These are phyloP conservation scores for Troilus luridus DNA, from an alignment of 2,888 invertebrate genomes.

Conservation along the genomic window DNA sequence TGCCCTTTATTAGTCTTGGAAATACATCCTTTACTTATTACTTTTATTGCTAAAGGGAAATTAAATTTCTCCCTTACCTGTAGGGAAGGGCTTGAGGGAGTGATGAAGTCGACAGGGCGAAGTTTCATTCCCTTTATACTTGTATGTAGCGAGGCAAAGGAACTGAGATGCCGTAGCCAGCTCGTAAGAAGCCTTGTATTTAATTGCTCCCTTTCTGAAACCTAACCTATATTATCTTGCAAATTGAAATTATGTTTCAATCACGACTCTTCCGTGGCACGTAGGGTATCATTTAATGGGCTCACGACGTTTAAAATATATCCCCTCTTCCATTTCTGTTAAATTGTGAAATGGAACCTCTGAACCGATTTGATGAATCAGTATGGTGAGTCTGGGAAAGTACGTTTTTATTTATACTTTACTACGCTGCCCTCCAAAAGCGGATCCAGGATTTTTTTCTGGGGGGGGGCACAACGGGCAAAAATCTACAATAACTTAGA, in stretches of 20 bases:
- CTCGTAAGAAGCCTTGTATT: conserved; percentile 30
- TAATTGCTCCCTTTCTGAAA: conserved; percentile 28
- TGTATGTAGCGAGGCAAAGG: not conserved
- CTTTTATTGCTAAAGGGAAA: conserved; percentile 28
- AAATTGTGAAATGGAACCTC: not conserved
- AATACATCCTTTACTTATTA: not conserved
- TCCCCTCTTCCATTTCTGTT: not conserved
- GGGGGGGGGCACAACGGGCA: too few relatives aligned
- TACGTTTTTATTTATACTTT: too few relatives aligned
- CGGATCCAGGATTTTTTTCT: too few relatives aligned
- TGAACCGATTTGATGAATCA: not conserved
- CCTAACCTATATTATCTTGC: conserved; percentile 46
- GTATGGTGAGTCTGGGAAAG: too few relatives aligned
- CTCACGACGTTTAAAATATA: not conserved
- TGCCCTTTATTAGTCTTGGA: not conserved
- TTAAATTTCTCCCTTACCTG: conserved; percentile 19
- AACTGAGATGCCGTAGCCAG: not conserved
- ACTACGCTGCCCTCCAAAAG: too few relatives aligned
- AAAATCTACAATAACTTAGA: too few relatives aligned
- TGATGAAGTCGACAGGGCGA: conserved; percentile 27
- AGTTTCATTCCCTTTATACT: conserved; percentile 40
- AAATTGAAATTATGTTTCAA: conserved; percentile 31
- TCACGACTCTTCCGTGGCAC: not conserved
- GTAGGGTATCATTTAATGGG: conserved; percentile 44
- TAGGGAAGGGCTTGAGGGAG: not conserved